Base-by-base conservation (phyloP, 2,888 invertebrate genomes). In the Hemicrepidius hirtus region DNA sequence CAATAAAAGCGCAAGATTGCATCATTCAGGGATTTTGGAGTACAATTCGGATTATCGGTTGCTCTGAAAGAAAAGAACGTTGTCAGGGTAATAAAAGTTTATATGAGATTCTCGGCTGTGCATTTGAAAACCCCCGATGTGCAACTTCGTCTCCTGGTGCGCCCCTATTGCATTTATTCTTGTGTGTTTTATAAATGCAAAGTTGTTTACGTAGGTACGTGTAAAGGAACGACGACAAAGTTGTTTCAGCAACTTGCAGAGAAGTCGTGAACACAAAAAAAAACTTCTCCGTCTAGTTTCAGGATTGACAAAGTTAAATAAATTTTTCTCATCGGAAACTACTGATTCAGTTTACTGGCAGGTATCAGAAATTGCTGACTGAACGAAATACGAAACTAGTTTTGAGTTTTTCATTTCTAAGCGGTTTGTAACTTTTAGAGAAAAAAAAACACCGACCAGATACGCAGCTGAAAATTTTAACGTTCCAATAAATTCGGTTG, bases 11-110 rank as follows among this genome's bases (percentile, higher is more conserved):
- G 41, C 18, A 62, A 10, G 66, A 66, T 53, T 71, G 66, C 41
- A 63, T 20, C 62, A 67, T 28, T 37, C 13, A 53, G 24, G 44
- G 71, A 50, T 57, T 67, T 71, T 63, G 37, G 53, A 53, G 66
- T 59, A 69, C 68, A 59, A 62, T 60, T 69, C 59, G 66, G 66
- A 65, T 65, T 73, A 73, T 69, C 74, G 55, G 37, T 21, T 59
- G 20, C 40, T 74, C 35, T 13, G 50, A 70, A 68, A 64, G 64
- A 68, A 68, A 68, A 67, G 63, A 10, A 57, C 74, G 59, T 63
- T 70, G 66, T 69, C 53, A 57, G 57, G 59, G 41, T 53, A 74
- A 74, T 74, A 74, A 74, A 74, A 74, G 63, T 74, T 73, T 74
- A 74, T 74, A 71, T 67, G 70, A 66, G 74, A 73, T 69, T 66